Evolutionary conservation across 2,888 invertebrate genomes (phyloP).

Genomic region (Scaptomyza cyrtandrae): DNA sequence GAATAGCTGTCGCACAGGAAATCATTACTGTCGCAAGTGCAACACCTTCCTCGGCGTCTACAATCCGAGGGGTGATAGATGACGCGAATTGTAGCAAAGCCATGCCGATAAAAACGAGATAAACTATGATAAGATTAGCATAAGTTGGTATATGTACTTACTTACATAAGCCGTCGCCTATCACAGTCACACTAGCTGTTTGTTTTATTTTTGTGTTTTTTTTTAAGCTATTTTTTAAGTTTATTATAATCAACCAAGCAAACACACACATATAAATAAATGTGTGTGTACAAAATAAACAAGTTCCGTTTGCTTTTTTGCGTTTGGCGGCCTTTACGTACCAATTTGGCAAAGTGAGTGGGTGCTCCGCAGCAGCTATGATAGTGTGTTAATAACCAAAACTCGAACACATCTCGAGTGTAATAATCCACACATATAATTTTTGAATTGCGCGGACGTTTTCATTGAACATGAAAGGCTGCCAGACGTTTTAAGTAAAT

Average conservation of each 20-base stretch:
- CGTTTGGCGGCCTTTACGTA: conserved; percentile 29
- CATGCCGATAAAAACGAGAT: conserved; percentile 5
- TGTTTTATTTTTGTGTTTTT: conserved; percentile 21
- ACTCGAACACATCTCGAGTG: conserved; percentile 4
- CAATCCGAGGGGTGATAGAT: conserved; percentile 62
- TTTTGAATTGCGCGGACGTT: conserved; percentile 13
- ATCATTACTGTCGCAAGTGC: conserved; percentile 82
- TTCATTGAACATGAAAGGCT: background rate
- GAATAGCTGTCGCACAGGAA: conserved; percentile 83
- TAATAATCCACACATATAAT: conserved; percentile 4
- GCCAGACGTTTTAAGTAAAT: conserved; percentile 9
- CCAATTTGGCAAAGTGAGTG: conserved; percentile 29
- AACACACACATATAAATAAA: conserved; percentile 6
- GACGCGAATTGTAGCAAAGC: conserved; percentile 10
- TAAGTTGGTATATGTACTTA: conserved; percentile 16
- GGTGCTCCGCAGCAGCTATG: conserved; percentile 23
- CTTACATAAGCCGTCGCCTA: conserved; percentile 23
- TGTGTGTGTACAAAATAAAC: conserved; percentile 18
- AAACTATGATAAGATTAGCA: conserved; percentile 43
- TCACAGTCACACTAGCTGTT: conserved; percentile 34
- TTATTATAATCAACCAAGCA: conserved; percentile 27
- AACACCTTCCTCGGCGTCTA: conserved; percentile 82
- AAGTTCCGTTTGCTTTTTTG: conserved; percentile 18
- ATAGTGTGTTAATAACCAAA: conserved; percentile 12
- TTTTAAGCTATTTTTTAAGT: conserved; percentile 33